Percentiles rank a stretch among this genome's conserved stretches.
These are phyloP conservation scores for Cyphomyrmex costatus DNA, from an alignment of 1,140 invertebrate genomes.

Conservation along the genomic window DNA sequence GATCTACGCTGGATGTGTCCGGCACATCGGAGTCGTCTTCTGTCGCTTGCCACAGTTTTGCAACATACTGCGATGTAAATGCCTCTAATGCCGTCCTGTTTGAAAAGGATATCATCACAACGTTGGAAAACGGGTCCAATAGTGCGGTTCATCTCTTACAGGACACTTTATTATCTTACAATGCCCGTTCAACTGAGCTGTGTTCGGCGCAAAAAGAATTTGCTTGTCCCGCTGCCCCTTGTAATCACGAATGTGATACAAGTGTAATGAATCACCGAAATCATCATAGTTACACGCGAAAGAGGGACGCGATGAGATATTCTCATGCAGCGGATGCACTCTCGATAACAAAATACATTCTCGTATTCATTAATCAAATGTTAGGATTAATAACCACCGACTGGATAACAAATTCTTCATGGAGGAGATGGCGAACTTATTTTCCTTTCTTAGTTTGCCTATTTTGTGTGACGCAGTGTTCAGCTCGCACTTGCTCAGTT, in stretches of 20 bases:
- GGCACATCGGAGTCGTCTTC: slow-evolving; percentile 43
- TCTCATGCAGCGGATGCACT: neutral
- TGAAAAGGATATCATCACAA: slow-evolving; percentile 6
- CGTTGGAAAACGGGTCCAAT: slow-evolving; percentile 31
- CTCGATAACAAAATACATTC: slow-evolving; percentile 14
- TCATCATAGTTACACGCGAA: slow-evolving; percentile 20
- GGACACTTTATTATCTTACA: neutral
- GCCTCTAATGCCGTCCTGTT: neutral
- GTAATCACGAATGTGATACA: slow-evolving; percentile 12
- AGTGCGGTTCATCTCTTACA: slow-evolving; percentile 22
- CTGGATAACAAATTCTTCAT: slow-evolving; percentile 35
- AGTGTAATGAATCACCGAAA: slow-evolving; percentile 50
- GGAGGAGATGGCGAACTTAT: slow-evolving; percentile 69
- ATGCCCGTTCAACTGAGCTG: slow-evolving; percentile 29
- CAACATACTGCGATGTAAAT: slow-evolving; percentile 27
- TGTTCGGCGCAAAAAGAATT: slow-evolving; percentile 39
- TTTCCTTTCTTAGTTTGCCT: slow-evolving; percentile 67
- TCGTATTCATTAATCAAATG: slow-evolving; percentile 19
- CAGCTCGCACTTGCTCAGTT: slow-evolving; percentile 73
- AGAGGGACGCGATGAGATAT: slow-evolving; percentile 42
- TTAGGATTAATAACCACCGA: slow-evolving; percentile 32
- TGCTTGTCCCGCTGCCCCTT: slow-evolving; percentile 40
- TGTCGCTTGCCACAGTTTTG: neutral
- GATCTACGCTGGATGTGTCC: slow-evolving; percentile 18
- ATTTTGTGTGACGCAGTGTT: slow-evolving; percentile 64